These are phyloP conservation scores for Platycercus adscitus DNA, from an alignment of 2,113 vertebrate species.

Conservation along the genomic window DNA sequence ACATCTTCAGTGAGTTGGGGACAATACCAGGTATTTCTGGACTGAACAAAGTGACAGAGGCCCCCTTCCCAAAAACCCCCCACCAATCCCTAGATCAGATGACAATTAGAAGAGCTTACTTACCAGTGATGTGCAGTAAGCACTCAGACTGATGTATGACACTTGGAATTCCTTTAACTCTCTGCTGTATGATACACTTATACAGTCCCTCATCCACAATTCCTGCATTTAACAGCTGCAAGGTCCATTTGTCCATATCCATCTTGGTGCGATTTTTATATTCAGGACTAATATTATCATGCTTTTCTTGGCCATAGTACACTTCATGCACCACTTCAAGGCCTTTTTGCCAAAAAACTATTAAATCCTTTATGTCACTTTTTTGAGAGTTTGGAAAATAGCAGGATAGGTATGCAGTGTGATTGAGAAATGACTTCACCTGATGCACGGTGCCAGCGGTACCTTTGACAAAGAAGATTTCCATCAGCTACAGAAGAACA, in stretches of 20 bases:
- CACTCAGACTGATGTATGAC: constrained; percentile 34
- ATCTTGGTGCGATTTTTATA: constrained; percentile 55
- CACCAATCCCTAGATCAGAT: neutral
- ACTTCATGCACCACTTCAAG: neutral
- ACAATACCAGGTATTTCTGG: neutral
- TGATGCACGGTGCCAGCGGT: neutral
- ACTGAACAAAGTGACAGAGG: neutral
- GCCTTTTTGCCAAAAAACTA: constrained; percentile 55
- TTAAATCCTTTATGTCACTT: neutral
- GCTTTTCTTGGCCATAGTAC: constrained; percentile 8
- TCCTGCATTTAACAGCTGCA: constrained; percentile 34
- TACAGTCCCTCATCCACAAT: constrained; percentile 32
- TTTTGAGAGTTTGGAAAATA: constrained; percentile 39
- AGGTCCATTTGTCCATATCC: constrained; percentile 44
- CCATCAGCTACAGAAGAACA: neutral
- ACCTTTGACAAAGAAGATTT: constrained; percentile 34
- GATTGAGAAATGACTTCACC: constrained; percentile 40
- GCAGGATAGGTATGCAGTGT: constrained; percentile 49
- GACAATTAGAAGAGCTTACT: neutral
- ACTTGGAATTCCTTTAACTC: neutral
- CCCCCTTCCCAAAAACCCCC: fast-evolving
- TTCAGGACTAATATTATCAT: constrained; percentile 11
- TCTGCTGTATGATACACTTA: constrained; percentile 22
- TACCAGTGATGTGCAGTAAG: constrained; percentile 32
- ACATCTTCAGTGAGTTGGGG: neutral